phyloP scores from a whole-genome alignment of 1,140 invertebrate genomes.

The Tetragonula clypearis region DNA sequence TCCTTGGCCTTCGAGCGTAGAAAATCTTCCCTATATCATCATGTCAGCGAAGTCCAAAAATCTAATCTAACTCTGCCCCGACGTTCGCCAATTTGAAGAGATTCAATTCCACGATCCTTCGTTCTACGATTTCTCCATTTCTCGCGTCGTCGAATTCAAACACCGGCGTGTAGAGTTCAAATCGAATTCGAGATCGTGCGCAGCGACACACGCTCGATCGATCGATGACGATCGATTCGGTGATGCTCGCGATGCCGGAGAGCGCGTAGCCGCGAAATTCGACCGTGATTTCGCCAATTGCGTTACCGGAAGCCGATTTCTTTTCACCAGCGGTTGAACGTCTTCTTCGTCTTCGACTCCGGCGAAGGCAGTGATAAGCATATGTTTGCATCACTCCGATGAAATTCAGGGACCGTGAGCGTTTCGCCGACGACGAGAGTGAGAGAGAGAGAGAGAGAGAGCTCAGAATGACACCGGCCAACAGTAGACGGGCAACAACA shows the following conservation, averaged over 20 bases:
- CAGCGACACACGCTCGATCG: neutral
- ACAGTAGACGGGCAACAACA: neutral
- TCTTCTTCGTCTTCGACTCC: neutral
- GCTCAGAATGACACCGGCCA: conserved; percentile 16
- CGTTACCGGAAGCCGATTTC: neutral
- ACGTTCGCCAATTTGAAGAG: too few species aligned
- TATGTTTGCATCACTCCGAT: neutral
- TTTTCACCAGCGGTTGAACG: neutral
- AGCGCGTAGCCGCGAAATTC: neutral
- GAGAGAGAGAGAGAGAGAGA: too few species aligned
- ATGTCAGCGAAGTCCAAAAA: too few species aligned
- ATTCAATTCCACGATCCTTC: too few species aligned
- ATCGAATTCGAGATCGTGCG: neutral
- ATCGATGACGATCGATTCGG: neutral
- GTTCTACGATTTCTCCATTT: neutral
- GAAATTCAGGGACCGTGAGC: conserved; percentile 1
- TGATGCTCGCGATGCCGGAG: neutral
- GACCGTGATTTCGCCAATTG: neutral
- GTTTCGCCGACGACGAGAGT: neutral
- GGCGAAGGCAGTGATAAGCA: neutral
- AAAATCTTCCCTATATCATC: too few species aligned
- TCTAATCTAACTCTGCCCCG: too few species aligned
- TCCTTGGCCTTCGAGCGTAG: too few species aligned
- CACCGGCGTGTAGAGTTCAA: neutral
- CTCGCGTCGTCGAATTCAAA: neutral